Conservation (phyloP, 2,113 vertebrate genomes). For the Xenopus tropicalis region UCB_Xtro_10.0 CM004447.2:106094001-106094500, state of each 20-base stretch:
- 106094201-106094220: slow-evolving; percentile 69
- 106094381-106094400: background rate
- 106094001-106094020: too few relatives aligned
- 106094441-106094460: too few relatives aligned
- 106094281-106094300: slow-evolving; percentile 82
- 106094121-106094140: too few relatives aligned
- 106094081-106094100: too few relatives aligned
- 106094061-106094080: too few relatives aligned
- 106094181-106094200: slow-evolving; percentile 66
- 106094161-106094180: slow-evolving; percentile 75
- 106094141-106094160: slow-evolving; percentile 58
- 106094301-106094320: slow-evolving; percentile 69
- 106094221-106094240: slow-evolving; percentile 74
- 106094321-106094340: slow-evolving; percentile 59
- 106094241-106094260: slow-evolving; percentile 79
- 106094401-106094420: too few relatives aligned
- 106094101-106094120: too few relatives aligned
- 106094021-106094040: too few relatives aligned
- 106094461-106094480: too few relatives aligned
- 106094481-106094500: too few relatives aligned
- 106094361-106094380: background rate
- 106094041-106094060: too few relatives aligned
- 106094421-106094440: too few relatives aligned
- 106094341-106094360: slow-evolving; percentile 61
- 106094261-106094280: slow-evolving; percentile 59